phyloP scores from a whole-genome alignment of 35 echinoderm and acorn worm genomes.

The Patiria miniata region DNA sequence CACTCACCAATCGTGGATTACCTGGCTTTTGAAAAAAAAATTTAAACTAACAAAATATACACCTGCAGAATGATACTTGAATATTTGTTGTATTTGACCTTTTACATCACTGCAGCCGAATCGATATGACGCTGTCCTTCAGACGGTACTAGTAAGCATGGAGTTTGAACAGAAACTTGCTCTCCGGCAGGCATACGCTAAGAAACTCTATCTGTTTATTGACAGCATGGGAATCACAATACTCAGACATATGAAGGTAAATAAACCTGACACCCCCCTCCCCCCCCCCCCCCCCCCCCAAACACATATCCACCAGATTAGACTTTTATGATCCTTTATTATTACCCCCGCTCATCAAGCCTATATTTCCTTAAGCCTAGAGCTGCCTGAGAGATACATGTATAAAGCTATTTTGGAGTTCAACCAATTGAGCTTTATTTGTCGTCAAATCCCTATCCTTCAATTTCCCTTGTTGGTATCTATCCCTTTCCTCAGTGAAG shows the following conservation, averaged over 20 bases:
- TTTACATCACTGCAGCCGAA: slow-evolving; percentile 33
- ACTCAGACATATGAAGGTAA: slow-evolving; percentile 84
- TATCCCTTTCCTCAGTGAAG: too few species aligned
- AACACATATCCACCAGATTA: background rate
- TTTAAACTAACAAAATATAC: background rate
- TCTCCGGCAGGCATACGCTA: slow-evolving; percentile 60
- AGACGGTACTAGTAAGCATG: slow-evolving; percentile 81
- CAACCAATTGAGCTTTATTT: background rate
- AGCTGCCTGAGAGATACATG: background rate
- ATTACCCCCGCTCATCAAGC: background rate
- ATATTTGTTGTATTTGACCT: background rate
- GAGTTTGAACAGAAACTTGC: slow-evolving; percentile 83
- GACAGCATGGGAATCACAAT: slow-evolving; percentile 73
- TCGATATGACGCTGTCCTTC: slow-evolving; percentile 75
- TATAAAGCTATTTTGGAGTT: background rate
- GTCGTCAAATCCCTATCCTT: background rate
- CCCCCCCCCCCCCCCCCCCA: too few species aligned
- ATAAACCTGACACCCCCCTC: background rate
- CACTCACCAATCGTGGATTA: too few species aligned
- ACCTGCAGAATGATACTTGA: background rate
- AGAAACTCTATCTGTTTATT: slow-evolving; percentile 55
- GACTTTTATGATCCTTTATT: background rate
- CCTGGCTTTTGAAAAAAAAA: too few species aligned
- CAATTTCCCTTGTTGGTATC: background rate
- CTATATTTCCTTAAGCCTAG: background rate